Conservation (phyloP, 1,140 invertebrate species). For the Cyrtorhinus lividipennis region DNA sequence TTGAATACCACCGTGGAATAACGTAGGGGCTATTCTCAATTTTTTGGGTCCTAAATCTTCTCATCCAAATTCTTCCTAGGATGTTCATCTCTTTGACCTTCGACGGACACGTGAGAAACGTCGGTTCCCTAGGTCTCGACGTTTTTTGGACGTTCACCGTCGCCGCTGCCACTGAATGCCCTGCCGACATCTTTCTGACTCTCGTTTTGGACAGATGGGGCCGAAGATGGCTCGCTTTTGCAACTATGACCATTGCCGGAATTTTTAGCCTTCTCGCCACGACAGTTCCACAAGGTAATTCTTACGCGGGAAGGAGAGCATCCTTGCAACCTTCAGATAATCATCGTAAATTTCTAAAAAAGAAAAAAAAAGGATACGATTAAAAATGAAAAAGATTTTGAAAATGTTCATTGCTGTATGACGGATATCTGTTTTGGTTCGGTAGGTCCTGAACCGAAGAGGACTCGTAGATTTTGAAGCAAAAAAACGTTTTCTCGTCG, state of each 20-base stretch:
- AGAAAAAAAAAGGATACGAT: no score
- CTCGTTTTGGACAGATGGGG: slow-evolving; percentile 66
- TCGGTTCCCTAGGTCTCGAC: slow-evolving; percentile 60
- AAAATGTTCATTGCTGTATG: no score
- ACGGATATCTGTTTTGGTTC: no score
- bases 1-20: no score
- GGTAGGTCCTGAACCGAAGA: no score
- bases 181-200: slow-evolving; percentile 67
- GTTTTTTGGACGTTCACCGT: slow-evolving; percentile 72
- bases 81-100: slow-evolving; percentile 75
- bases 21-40: no score
- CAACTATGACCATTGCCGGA: slow-evolving; percentile 60
- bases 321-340: not conserved
- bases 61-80: slow-evolving; percentile 30
- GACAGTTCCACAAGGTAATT: slow-evolving; percentile 47
- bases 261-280: slow-evolving; percentile 62
- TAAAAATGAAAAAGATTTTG: no score
- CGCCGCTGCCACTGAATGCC: slow-evolving; percentile 63
- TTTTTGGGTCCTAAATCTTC: no score
- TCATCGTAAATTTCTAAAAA: not conserved
- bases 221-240: slow-evolving; percentile 65
- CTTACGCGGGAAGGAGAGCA: not conserved
- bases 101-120: slow-evolving; percentile 72
- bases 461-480: no score
- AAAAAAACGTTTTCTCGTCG: no score